Conservation (phyloP, 2,797 vertebrate genomes). For the Sebastes trivittatus region DNA sequence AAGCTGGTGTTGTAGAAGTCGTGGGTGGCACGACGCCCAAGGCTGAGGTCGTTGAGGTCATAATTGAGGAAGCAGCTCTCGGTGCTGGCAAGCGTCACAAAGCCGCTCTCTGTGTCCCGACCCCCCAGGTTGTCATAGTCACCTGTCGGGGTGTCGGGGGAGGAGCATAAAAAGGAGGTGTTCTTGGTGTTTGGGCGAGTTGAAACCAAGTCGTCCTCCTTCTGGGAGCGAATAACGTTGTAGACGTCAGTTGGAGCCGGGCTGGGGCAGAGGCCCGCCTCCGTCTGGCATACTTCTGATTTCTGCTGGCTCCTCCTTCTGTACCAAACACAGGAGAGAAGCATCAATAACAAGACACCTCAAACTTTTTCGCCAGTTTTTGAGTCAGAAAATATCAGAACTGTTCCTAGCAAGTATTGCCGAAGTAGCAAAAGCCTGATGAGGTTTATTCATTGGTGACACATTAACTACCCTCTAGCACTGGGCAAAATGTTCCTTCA, state of each 20-base stretch:
- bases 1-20: conserved; percentile 73
- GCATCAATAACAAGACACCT: conserved; percentile 1
- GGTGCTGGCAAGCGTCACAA: conserved; percentile 85
- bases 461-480: background rate
- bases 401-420: too few species aligned
- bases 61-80: conserved; percentile 93
- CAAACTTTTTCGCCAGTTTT: background rate
- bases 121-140: conserved; percentile 85
- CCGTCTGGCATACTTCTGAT: conserved; percentile 77
- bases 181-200: conserved; percentile 89
- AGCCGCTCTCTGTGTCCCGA: conserved; percentile 85
- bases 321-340: conserved; percentile 29
- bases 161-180: conserved; percentile 89
- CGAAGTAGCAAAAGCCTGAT: background rate
- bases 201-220: conserved; percentile 89
- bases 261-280: conserved; percentile 75
- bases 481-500: background rate
- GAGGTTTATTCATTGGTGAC: background rate
- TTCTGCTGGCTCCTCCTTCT: conserved; percentile 73
- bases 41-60: conserved; percentile 89
- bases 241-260: conserved; percentile 87
- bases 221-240: conserved; percentile 89
- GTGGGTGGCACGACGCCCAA: conserved; percentile 50
- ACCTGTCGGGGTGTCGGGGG: conserved; percentile 79
- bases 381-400: background rate